A percentile compares a stretch with the other conserved stretches of the same genome.
phyloP scores from a whole-genome alignment of 2,797 vertebrate species.

The Euphonia xanthogaster region DNA sequence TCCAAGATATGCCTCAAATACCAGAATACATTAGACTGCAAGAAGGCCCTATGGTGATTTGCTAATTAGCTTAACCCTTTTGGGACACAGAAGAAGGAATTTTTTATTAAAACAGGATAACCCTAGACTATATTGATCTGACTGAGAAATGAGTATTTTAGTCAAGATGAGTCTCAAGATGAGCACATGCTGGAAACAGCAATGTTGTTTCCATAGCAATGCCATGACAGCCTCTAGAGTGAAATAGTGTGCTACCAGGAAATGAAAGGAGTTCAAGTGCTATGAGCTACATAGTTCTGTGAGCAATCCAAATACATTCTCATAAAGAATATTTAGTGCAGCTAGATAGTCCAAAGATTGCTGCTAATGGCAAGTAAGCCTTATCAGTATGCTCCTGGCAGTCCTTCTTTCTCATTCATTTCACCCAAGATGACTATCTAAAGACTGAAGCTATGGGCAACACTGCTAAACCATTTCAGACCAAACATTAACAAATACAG shows the following conservation, averaged over 20 bases:
- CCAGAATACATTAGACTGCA: background rate
- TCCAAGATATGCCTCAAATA: background rate
- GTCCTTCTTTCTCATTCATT: conserved; percentile 6
- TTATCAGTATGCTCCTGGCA: conserved; percentile 49
- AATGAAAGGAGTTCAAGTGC: conserved; percentile 57
- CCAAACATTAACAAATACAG: background rate
- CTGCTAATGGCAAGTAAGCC: conserved; percentile 4
- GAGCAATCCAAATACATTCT: conserved; percentile 48
- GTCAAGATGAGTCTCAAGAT: conserved; percentile 42
- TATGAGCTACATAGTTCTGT: conserved; percentile 46
- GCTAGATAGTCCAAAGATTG: conserved; percentile 46
- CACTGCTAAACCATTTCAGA: conserved; percentile 12
- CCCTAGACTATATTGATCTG: conserved; percentile 41
- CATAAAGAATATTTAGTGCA: conserved; percentile 62
- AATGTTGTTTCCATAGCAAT: conserved; percentile 68
- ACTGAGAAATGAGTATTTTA: conserved; percentile 49
- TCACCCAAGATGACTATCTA: conserved; percentile 17
- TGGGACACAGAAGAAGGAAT: background rate
- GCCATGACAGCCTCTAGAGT: conserved; percentile 21
- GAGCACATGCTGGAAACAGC: conserved; percentile 20
- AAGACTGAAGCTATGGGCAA: background rate
- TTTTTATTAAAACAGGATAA: conserved; percentile 66
- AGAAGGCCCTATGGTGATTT: conserved; percentile 38
- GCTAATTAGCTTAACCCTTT: conserved; percentile 51
- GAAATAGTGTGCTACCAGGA: conserved; percentile 52